These are phyloP conservation scores for Ctenopoma kingsleyae DNA, from an alignment of 2,797 vertebrate species.

Conservation along the genomic window DNA sequence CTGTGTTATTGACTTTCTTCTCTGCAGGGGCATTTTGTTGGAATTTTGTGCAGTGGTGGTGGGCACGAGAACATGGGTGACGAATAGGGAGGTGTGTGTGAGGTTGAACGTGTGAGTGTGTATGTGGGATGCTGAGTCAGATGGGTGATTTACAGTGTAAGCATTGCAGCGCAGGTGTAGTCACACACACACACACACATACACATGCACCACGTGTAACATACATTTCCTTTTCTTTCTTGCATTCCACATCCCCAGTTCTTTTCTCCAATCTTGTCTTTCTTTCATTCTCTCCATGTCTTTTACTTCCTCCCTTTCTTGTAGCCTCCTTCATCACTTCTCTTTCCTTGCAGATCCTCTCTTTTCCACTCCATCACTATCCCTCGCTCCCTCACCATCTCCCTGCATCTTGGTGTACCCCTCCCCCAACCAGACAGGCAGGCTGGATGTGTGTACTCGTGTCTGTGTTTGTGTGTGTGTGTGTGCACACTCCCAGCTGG, in stretches of 20 bases:
- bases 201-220: conserved; percentile 26
- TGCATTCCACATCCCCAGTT: not conserved
- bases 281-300: not conserved
- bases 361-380: conserved; percentile 73
- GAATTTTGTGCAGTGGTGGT: conserved; percentile 42
- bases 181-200: conserved; percentile 5
- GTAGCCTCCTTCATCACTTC: conserved; percentile 44
- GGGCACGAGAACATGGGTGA: conserved; percentile 35
- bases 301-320: conserved; percentile 31
- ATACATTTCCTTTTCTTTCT: conserved; percentile 20
- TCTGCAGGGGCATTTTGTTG: conserved; percentile 63
- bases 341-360: conserved; percentile 29
- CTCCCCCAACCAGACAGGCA: conserved; percentile 78
- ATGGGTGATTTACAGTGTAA: conserved; percentile 62
- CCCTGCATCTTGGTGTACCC: conserved; percentile 69
- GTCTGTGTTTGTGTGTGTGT: conserved; percentile 19
- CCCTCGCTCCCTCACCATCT: conserved; percentile 65
- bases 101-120: conserved; percentile 22
- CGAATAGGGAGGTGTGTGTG: conserved; percentile 41
- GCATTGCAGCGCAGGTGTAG: conserved; percentile 52
- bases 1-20: conserved; percentile 72
- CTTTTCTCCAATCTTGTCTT: not conserved
- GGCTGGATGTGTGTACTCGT: conserved; percentile 25
- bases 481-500: conserved; percentile 69
- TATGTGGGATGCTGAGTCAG: conserved; percentile 71